Percentiles rank a stretch among this genome's conserved stretches.
phyloP scores from a whole-genome alignment of 2,113 vertebrate genomes.

The Theristicus caerulescens region DNA sequence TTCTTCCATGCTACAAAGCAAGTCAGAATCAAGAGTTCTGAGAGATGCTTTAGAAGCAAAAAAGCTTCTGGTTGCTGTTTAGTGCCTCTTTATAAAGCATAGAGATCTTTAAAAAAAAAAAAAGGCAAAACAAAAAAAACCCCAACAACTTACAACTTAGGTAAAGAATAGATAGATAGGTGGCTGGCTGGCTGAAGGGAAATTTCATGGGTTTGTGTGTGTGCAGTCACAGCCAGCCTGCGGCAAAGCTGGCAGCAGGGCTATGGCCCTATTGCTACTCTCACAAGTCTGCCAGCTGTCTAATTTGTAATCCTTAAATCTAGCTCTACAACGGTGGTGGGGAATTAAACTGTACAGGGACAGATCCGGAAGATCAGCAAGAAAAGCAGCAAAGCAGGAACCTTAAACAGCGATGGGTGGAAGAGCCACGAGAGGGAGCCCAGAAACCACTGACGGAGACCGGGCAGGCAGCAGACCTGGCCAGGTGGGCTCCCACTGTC shows the following conservation, averaged over 20 bases:
- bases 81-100: background rate
- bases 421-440: slow-evolving; percentile 47
- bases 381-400: background rate
- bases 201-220: rapidly evolving
- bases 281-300: too few relatives aligned
- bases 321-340: rapidly evolving
- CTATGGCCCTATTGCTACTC: rapidly evolving
- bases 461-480: too few relatives aligned
- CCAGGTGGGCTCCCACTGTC: too few relatives aligned
- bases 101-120: too few relatives aligned
- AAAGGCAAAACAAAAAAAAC: background rate
- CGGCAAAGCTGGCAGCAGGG: background rate
- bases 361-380: rapidly evolving
- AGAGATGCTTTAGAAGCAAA: background rate
- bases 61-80: background rate
- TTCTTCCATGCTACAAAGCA: background rate
- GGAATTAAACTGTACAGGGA: rapidly evolving
- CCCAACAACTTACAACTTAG: rapidly evolving
- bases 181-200: background rate
- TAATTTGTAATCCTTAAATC: rapidly evolving
- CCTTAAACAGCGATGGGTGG: background rate
- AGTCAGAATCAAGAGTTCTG: background rate
- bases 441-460: background rate
- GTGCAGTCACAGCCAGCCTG: background rate
- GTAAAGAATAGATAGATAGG: background rate